phyloP scores from a whole-genome alignment of 2,113 vertebrate species.

The Scatophagus argus region DNA sequence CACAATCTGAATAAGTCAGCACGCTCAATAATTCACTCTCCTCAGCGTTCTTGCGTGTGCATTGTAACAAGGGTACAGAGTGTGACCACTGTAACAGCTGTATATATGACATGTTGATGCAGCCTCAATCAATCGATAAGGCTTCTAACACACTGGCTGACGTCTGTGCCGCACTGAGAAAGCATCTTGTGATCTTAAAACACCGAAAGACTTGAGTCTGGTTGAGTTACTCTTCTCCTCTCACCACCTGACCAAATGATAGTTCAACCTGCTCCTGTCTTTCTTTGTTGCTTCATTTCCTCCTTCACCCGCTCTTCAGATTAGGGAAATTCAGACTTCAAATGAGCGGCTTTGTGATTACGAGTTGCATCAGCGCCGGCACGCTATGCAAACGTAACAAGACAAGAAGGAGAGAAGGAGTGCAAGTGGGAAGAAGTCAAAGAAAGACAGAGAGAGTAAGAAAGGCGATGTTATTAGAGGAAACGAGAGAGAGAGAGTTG shows the following conservation, averaged over 20 bases:
- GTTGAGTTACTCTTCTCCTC: constrained; percentile 40
- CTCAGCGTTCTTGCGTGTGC: constrained; percentile 25
- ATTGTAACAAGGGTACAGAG: constrained; percentile 37
- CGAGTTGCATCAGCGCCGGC: constrained; percentile 63
- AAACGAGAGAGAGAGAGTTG: constrained; percentile 59
- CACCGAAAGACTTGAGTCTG: constrained; percentile 33
- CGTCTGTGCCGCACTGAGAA: not conserved
- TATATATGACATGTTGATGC: constrained; percentile 1
- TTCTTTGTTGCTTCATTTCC: constrained; percentile 17
- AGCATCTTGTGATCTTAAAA: constrained; percentile 39
- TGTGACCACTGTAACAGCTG: constrained; percentile 34
- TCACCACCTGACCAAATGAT: constrained; percentile 49
- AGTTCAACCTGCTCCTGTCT: constrained; percentile 24
- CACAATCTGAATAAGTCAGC: constrained; percentile 71
- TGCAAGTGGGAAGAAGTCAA: constrained; percentile 53
- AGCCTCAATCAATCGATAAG: constrained; percentile 5
- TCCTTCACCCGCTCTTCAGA: constrained; percentile 46
- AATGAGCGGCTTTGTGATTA: constrained; percentile 68
- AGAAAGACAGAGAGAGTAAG: constrained; percentile 15
- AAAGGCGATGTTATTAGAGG: constrained; percentile 65
- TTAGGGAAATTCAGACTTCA: constrained; percentile 69
- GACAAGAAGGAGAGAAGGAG: constrained; percentile 37
- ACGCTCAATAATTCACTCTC: constrained; percentile 75
- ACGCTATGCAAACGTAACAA: constrained; percentile 51
- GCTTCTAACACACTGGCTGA: not conserved